Evolutionary conservation across 1,140 invertebrate species (phyloP).

Genomic region (Rhagoletis zephyria): DNA sequence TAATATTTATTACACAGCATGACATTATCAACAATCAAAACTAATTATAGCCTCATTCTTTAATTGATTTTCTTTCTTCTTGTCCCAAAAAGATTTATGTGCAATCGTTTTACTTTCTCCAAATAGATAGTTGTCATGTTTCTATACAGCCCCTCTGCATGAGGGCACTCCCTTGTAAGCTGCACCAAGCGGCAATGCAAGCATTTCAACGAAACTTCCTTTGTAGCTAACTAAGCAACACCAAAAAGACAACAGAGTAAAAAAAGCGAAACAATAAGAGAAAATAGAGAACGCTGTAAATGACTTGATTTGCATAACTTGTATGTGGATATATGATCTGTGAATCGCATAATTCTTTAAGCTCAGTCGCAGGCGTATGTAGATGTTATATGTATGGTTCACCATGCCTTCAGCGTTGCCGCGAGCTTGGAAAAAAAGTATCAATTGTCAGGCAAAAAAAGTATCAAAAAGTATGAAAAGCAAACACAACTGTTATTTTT

Average conservation of each 20-base stretch:
- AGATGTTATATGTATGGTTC: neutral
- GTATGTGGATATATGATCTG: neutral
- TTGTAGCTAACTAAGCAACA: constrained; percentile 39
- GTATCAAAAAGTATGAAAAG: no score
- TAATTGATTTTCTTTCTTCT: neutral
- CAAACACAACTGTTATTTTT: no score
- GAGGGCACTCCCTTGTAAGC: neutral
- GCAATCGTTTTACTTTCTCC: neutral
- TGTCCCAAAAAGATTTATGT: neutral
- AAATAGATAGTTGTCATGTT: constrained; percentile 5
- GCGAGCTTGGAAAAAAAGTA: no score
- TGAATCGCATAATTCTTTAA: neutral
- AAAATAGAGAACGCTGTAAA: neutral
- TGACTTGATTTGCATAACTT: constrained; percentile 16
- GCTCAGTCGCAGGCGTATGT: constrained; percentile 14
- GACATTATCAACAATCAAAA: constrained; percentile 40
- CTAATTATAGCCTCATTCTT: constrained; percentile 34
- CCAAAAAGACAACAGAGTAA: neutral
- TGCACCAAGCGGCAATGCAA: constrained; percentile 11
- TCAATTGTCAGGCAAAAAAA: no score
- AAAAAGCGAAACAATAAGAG: neutral
- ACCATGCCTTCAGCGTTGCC: neutral
- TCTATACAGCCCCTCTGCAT: neutral
- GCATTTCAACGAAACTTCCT: constrained; percentile 1
- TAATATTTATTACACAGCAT: neutral